These are phyloP conservation scores for Parapsyche elsis DNA, from an alignment of 1,140 invertebrate species.

Conservation along the genomic window DNA sequence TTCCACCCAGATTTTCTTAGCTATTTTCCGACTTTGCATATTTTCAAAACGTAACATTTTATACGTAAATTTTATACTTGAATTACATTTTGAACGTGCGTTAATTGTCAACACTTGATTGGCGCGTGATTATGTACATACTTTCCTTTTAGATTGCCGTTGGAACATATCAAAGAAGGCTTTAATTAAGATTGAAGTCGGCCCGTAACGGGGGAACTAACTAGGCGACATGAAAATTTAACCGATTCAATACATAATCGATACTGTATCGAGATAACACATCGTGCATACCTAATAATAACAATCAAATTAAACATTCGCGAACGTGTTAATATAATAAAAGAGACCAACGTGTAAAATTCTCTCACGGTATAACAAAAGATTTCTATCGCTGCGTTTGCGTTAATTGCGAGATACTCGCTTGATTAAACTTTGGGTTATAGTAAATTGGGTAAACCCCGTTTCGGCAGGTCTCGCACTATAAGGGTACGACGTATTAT, in stretches of 20 bases:
- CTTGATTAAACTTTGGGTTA: constrained; percentile 34
- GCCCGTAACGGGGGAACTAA: not conserved
- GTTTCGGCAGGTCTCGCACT: constrained; percentile 12
- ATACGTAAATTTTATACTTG: too few relatives aligned
- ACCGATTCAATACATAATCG: too few relatives aligned
- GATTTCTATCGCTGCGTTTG: constrained; percentile 24
- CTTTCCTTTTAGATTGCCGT: too few relatives aligned
- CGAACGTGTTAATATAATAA: too few relatives aligned
- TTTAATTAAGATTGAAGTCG: too few relatives aligned
- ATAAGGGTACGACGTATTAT: not conserved
- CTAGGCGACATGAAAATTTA: not conserved
- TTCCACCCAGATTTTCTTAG: too few relatives aligned
- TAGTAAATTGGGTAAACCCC: constrained; percentile 33
- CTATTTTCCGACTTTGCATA: not conserved
- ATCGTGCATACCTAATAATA: too few relatives aligned
- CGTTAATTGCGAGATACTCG: constrained; percentile 26
- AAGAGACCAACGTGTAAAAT: too few relatives aligned
- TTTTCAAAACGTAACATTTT: not conserved
- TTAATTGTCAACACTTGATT: not conserved
- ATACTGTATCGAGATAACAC: too few relatives aligned
- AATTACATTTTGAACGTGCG: not conserved
- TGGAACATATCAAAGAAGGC: too few relatives aligned
- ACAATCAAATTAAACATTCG: too few relatives aligned
- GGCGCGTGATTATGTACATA: too few relatives aligned
- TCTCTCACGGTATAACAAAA: not conserved